phyloP scores from a whole-genome alignment of 2,888 invertebrate genomes.

The Diogma glabrata region DNA sequence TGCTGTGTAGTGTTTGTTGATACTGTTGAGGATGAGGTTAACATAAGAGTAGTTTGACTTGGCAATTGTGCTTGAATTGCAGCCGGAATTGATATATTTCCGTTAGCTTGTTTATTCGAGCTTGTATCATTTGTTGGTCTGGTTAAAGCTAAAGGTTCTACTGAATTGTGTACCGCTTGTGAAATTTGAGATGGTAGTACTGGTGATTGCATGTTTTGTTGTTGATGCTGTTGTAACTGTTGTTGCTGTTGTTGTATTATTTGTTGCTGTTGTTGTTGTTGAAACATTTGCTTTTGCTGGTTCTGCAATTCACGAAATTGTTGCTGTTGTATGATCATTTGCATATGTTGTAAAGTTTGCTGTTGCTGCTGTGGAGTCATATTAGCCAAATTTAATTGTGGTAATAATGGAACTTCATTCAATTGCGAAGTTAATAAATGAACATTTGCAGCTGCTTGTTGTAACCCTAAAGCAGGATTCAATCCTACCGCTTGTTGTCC shows the following conservation, averaged over 20 bases:
- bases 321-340: too few relatives aligned
- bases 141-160: constrained; percentile 26
- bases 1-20: constrained; percentile 23
- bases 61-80: constrained; percentile 24
- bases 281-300: constrained; percentile 22
- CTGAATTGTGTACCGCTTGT: constrained; percentile 20
- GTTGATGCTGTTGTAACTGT: constrained; percentile 22
- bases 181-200: too few relatives aligned
- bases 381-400: constrained; percentile 17
- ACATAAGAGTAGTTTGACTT: constrained; percentile 19
- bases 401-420: background rate
- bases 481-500: background rate
- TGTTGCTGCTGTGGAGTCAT: constrained; percentile 23
- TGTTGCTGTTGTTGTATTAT: constrained; percentile 26
- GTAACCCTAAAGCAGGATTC: background rate
- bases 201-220: constrained; percentile 22
- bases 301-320: constrained; percentile 25
- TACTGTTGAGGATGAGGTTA: constrained; percentile 21
- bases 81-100: constrained; percentile 20
- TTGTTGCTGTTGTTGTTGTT: constrained; percentile 24
- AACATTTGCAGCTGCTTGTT: background rate
- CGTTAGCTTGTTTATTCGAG: constrained; percentile 27
- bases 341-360: too few relatives aligned
- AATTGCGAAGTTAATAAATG: constrained; percentile 1
- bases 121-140: constrained; percentile 28